phyloP scores from a whole-genome alignment of 23 tunicate species.

The Phallusia fumigata region DNA sequence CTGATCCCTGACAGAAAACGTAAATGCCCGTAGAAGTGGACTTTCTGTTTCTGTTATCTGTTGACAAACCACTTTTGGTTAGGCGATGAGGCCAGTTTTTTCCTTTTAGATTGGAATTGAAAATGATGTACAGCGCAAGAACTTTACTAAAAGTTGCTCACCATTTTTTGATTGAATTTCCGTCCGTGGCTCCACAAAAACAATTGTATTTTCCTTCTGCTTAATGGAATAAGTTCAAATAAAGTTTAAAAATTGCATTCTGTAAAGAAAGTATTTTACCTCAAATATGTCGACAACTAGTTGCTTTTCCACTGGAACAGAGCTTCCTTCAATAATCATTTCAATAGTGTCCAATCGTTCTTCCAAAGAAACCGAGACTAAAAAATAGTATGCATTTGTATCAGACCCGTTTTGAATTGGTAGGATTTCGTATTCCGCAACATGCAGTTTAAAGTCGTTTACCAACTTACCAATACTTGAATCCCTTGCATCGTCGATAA shows the following conservation, averaged over 20 bases:
- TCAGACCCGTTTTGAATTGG: too few relatives aligned
- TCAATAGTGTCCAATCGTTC: neutral
- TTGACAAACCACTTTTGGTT: neutral
- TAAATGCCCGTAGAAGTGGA: neutral
- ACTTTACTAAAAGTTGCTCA: neutral
- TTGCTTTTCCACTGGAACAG: neutral
- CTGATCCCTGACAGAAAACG: constrained; percentile 8
- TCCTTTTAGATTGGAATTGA: too few relatives aligned
- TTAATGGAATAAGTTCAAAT: neutral
- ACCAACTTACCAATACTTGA: neutral
- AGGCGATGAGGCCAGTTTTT: too few relatives aligned
- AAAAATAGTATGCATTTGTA: too few relatives aligned
- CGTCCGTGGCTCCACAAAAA: neutral
- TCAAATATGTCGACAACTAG: neutral
- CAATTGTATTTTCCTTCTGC: neutral
- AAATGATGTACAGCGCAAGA: neutral
- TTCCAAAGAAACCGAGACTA: neutral
- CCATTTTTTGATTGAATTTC: neutral
- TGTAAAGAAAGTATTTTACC: neutral
- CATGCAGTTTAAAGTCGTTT: neutral
- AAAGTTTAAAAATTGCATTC: neutral
- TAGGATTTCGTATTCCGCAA: neutral
- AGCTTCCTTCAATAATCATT: neutral
- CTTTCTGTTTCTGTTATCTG: neutral
- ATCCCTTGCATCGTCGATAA: neutral